These are phyloP conservation scores for Montipora cactus DNA, from an alignment of 64 coral and sea anemone species.

Conservation along the genomic window DNA sequence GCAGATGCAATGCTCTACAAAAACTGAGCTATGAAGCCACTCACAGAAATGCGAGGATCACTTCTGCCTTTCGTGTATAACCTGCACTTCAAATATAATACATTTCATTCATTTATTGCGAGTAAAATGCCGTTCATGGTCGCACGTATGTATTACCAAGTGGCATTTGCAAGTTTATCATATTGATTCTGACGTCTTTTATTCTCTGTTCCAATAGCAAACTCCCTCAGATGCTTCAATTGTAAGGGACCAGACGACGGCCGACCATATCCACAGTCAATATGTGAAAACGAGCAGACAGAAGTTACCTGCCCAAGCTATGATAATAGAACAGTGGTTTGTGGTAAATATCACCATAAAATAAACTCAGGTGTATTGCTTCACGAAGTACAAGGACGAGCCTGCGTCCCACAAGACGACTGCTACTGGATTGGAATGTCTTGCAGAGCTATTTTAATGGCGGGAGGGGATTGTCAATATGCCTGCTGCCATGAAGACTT, in stretches of 20 bases:
- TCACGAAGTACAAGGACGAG: conserved; percentile 24
- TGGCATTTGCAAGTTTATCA: no score
- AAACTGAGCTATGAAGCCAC: no score
- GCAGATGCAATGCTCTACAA: no score
- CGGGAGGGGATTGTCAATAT: conserved; percentile 2
- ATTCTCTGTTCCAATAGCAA: background rate
- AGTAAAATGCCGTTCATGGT: no score
- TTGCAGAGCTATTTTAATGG: background rate
- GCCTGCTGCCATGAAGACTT: conserved; percentile 33
- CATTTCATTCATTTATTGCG: no score
- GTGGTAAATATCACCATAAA: conserved; percentile 22
- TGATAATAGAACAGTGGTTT: background rate
- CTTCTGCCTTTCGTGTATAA: background rate
- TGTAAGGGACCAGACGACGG: conserved; percentile 42
- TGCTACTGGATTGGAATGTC: background rate
- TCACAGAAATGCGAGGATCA: no score
- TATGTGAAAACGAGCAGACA: conserved; percentile 8
- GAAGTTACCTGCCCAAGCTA: background rate
- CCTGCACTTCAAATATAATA: no score
- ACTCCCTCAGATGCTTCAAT: conserved; percentile 14
- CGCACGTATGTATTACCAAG: no score
- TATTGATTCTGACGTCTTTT: background rate
- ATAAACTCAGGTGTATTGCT: background rate
- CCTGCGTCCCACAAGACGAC: conserved; percentile 1
- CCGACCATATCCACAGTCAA: background rate